Evolutionary conservation across 1,140 invertebrate species (phyloP).

Genomic region (Ceratosolen fusciceps): DNA sequence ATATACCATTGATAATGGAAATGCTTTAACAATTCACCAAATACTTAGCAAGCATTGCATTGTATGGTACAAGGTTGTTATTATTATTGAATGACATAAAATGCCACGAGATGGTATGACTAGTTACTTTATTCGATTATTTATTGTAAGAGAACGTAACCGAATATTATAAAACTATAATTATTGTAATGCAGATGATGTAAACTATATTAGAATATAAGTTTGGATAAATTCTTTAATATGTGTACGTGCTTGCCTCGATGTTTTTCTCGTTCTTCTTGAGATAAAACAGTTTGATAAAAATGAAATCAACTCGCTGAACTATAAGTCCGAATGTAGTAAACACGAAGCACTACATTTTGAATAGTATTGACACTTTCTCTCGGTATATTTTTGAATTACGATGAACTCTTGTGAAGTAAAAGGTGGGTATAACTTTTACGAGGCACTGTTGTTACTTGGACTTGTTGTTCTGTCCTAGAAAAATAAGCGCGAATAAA

Average conservation of each 20-base stretch:
- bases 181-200: neutral
- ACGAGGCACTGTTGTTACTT: neutral
- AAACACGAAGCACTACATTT: neutral
- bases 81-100: neutral
- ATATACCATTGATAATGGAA: constrained; percentile 3
- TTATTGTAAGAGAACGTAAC: neutral
- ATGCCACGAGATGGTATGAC: neutral
- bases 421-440: neutral
- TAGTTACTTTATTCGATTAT: neutral
- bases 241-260: neutral
- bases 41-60: neutral
- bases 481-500: neutral
- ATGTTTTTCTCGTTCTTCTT: neutral
- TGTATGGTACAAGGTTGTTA: too few relatives aligned
- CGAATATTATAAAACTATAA: neutral
- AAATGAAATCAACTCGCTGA: too few relatives aligned
- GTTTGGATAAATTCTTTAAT: neutral
- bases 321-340: constrained; percentile 1
- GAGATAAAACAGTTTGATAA: neutral
- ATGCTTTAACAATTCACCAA: neutral
- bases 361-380: neutral
- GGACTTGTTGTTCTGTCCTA: neutral
- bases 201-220: neutral
- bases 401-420: neutral
- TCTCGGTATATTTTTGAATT: neutral